phyloP scores from a whole-genome alignment of 64 coral and sea anemone genomes.

The Pachyseris speciosa region DNA sequence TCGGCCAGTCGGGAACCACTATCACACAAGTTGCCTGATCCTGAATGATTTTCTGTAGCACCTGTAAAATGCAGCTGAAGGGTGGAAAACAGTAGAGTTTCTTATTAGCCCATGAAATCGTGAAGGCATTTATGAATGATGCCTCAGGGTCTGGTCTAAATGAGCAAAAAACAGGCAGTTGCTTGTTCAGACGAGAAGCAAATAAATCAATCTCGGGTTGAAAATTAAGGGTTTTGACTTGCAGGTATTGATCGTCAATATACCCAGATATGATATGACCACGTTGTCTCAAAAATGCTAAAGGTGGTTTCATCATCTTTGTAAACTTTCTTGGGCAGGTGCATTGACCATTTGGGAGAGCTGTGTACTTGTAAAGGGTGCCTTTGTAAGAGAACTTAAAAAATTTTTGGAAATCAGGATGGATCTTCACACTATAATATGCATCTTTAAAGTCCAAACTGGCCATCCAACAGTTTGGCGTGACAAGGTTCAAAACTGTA shows the following conservation, averaged over 20 bases:
- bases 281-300: neutral
- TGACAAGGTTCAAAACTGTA: neutral
- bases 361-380: neutral
- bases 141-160: conserved; percentile 67
- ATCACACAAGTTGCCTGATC: conserved; percentile 54
- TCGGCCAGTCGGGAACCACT: conserved; percentile 53
- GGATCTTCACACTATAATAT: neutral
- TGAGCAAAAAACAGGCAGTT: conserved; percentile 35
- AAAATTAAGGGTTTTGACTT: conserved; percentile 38
- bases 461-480: conserved; percentile 29
- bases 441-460: conserved; percentile 31
- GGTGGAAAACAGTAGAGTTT: conserved; percentile 60
- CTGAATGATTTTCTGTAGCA: conserved; percentile 53
- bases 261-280: conserved; percentile 59
- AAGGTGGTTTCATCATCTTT: conserved; percentile 46
- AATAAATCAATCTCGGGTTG: conserved; percentile 60
- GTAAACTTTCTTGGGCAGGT: conserved; percentile 30
- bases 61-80: conserved; percentile 44
- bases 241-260: conserved; percentile 64
- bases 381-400: conserved; percentile 19
- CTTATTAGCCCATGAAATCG: conserved; percentile 40
- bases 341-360: conserved; percentile 41
- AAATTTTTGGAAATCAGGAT: conserved; percentile 25
- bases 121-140: conserved; percentile 47
- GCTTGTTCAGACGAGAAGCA: conserved; percentile 62